A percentile compares a stretch with the other conserved stretches of the same genome.
Evolutionary conservation across 2,113 vertebrate species (phyloP).

Genomic region (Anarrhichthys ocellatus): DNA sequence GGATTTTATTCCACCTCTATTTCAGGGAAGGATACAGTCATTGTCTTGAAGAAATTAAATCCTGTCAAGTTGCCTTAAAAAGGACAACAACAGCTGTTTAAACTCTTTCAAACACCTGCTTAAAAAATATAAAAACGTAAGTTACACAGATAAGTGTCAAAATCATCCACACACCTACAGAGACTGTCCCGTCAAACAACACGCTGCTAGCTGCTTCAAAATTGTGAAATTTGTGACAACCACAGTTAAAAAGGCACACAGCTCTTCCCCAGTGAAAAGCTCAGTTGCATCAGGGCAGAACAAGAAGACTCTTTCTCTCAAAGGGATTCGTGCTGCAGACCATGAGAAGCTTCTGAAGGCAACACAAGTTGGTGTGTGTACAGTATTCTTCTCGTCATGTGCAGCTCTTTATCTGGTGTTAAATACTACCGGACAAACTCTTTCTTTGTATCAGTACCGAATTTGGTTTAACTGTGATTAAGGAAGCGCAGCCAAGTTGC

Average conservation of each 20-base stretch:
- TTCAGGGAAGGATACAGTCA: neutral
- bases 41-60: neutral
- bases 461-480: conserved; percentile 37
- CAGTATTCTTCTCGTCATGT: conserved; percentile 14
- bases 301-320: conserved; percentile 60
- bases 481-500: conserved; percentile 17
- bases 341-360: conserved; percentile 45
- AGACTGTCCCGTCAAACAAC: conserved; percentile 40
- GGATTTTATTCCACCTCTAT: neutral
- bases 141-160: neutral
- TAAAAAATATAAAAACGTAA: neutral
- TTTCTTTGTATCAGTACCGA: conserved; percentile 12
- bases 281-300: conserved; percentile 55
- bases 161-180: conserved; percentile 23
- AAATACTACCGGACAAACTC: conserved; percentile 26
- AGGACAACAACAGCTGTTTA: neutral
- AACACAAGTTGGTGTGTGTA: conserved; percentile 28
- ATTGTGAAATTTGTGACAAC: conserved; percentile 52
- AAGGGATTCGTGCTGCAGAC: conserved; percentile 43
- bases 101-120: neutral
- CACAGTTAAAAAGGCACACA: conserved; percentile 42
- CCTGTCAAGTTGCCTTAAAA: neutral
- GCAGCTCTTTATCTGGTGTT: conserved; percentile 30
- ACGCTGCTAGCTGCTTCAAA: conserved; percentile 38
- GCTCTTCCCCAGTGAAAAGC: conserved; percentile 51